Conservation (phyloP, 2,113 vertebrate species). For the Gymnogyps californianus region DNA sequence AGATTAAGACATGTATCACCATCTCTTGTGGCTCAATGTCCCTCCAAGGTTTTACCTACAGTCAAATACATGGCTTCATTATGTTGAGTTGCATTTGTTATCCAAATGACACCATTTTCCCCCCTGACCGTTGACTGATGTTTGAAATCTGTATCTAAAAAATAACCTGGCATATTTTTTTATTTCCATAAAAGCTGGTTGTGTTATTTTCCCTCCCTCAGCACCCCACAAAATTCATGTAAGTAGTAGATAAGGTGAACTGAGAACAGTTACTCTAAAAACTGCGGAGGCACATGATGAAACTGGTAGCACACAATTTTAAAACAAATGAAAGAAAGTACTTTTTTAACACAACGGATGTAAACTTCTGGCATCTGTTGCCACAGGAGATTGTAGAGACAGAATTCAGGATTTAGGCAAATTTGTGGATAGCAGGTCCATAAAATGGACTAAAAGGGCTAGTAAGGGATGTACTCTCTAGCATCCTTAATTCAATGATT, state of each 20-base stretch:
- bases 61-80: neutral
- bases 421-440: neutral
- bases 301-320: neutral
- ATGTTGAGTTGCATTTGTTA: neutral
- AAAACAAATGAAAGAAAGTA: neutral
- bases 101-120: neutral
- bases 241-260: neutral
- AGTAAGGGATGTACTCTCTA: neutral
- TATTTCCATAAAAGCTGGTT: rapidly evolving
- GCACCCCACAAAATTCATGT: neutral
- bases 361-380: neutral
- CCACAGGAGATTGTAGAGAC: neutral
- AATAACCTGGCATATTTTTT: neutral
- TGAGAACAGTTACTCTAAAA: neutral
- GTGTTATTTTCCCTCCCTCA: neutral
- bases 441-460: neutral
- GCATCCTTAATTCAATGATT: neutral
- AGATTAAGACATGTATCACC: neutral
- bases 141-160: neutral
- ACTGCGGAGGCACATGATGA: neutral
- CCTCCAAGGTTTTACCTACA: neutral
- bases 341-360: neutral
- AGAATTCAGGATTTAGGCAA: neutral
- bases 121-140: neutral
- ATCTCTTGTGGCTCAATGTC: neutral